Percentiles rank a stretch among this genome's conserved stretches.
Conservation (phyloP, 2,888 invertebrate genomes). For the Plebejus anna region DNA sequence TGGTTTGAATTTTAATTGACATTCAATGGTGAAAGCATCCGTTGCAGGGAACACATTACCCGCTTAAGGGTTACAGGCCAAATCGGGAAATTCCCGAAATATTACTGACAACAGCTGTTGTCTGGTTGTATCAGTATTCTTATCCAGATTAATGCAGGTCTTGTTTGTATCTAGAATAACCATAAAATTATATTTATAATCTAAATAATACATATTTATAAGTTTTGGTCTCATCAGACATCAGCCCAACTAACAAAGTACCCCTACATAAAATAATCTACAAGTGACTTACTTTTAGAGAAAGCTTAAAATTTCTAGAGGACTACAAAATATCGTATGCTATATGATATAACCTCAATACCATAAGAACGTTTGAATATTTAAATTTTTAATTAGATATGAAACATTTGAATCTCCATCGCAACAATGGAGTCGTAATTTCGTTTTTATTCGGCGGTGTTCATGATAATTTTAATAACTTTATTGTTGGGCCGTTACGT, state of each 20-base stretch:
- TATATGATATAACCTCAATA: not conserved
- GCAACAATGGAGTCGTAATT: constrained; percentile 42
- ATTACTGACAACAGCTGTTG: constrained; percentile 23
- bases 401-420: constrained; percentile 29
- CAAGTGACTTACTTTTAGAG: too few relatives aligned
- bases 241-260: too few relatives aligned
- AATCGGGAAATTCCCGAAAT: constrained; percentile 31
- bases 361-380: constrained; percentile 10
- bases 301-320: too few relatives aligned
- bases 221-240: too few relatives aligned
- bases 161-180: not conserved
- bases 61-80: constrained; percentile 48
- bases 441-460: constrained; percentile 46
- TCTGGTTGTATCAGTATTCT: not conserved
- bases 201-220: too few relatives aligned
- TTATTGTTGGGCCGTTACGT: constrained; percentile 66
- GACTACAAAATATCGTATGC: not conserved
- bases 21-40: constrained; percentile 59
- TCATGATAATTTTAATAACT: constrained; percentile 63
- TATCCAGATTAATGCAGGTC: not conserved
- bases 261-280: too few relatives aligned
- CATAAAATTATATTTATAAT: too few relatives aligned
- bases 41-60: constrained; percentile 60
- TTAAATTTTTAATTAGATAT: constrained; percentile 12
- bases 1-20: constrained; percentile 81